phyloP scores from a whole-genome alignment of 2,113 vertebrate species.

The Anoura caudifer region DNA sequence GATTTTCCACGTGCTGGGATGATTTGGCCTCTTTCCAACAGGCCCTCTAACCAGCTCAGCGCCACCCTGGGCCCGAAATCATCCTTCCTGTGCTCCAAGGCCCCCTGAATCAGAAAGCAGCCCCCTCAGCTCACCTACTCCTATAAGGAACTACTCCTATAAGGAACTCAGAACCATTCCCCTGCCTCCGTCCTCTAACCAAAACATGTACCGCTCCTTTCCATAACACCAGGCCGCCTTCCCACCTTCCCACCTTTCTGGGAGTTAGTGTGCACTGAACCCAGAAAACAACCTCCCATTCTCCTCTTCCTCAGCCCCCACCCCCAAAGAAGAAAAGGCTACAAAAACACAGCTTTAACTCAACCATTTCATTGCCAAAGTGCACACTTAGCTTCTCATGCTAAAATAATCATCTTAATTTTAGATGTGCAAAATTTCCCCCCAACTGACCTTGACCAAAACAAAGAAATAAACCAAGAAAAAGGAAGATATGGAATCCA shows the following conservation, averaged over 20 bases:
- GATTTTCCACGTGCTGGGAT: background rate
- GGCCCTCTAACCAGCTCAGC: background rate
- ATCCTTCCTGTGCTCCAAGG: background rate
- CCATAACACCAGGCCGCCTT: background rate
- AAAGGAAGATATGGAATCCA: background rate
- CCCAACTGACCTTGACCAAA: slow-evolving; percentile 10
- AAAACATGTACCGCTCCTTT: background rate
- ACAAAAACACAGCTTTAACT: background rate
- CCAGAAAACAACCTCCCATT: background rate
- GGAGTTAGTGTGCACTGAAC: background rate
- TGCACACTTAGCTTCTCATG: slow-evolving; percentile 2
- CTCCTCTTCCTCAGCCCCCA: background rate
- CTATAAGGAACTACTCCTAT: background rate
- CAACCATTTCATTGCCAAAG: background rate
- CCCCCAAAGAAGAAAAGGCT: background rate
- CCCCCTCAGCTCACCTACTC: background rate
- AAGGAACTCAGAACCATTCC: background rate
- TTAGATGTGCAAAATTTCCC: slow-evolving; percentile 10
- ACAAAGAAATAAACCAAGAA: slow-evolving; percentile 29
- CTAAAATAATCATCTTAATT: slow-evolving; percentile 36
- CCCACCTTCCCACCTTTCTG: background rate
- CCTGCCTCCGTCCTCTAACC: background rate
- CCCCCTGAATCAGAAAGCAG: background rate
- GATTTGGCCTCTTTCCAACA: background rate
- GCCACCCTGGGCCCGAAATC: background rate